phyloP scores from a whole-genome alignment of 2,888 invertebrate species.

The Ditylenchus weischeri region DNA sequence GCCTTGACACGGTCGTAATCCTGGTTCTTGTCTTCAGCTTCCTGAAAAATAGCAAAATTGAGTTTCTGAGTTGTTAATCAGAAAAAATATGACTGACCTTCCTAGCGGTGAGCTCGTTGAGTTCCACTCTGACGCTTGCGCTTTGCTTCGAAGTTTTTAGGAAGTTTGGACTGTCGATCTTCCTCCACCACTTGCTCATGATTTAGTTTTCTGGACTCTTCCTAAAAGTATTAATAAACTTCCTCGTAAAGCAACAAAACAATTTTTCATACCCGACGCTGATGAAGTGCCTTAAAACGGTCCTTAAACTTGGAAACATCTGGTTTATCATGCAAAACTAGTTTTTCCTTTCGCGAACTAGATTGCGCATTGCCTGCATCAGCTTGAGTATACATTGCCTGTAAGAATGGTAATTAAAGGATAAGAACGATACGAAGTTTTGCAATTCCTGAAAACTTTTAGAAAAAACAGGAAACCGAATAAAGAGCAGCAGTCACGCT shows the following conservation, averaged over 20 bases:
- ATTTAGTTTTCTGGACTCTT: constrained; percentile 53
- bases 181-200: constrained; percentile 77
- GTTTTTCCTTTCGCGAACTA: no score
- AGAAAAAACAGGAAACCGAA: no score
- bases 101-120: constrained; percentile 80
- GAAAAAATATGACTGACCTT: constrained; percentile 63
- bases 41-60: constrained; percentile 53
- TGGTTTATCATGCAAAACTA: constrained; percentile 6
- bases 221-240: constrained; percentile 29
- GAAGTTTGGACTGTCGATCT: constrained; percentile 85
- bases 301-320: constrained; percentile 30
- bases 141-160: constrained; percentile 86
- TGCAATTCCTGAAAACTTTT: no score
- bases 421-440: no score
- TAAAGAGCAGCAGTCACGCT: no score
- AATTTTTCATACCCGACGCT: constrained; percentile 39
- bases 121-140: constrained; percentile 86
- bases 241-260: no score
- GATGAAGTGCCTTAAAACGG: constrained; percentile 48
- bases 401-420: no score
- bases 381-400: no score
- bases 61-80: not conserved
- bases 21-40: constrained; percentile 60
- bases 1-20: constrained; percentile 74
- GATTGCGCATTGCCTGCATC: no score